A percentile compares a stretch with the other conserved stretches of the same genome.
These are phyloP conservation scores for Aradus depressus DNA, from an alignment of 2,888 invertebrate species.

Conservation along the genomic window DNA sequence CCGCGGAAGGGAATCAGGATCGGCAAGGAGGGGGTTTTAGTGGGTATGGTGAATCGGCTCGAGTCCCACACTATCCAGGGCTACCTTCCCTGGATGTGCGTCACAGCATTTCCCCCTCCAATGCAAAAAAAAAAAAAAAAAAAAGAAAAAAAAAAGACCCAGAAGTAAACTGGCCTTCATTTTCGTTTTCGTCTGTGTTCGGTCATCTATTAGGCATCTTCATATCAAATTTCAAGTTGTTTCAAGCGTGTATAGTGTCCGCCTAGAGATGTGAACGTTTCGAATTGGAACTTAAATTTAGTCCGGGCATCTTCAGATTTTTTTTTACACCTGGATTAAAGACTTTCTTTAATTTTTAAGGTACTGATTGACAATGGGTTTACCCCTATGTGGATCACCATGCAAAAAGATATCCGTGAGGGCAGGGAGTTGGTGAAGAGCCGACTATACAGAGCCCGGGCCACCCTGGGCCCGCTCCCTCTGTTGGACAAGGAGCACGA, in stretches of 20 bases:
- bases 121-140: too few relatives aligned
- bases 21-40: too few relatives aligned
- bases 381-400: constrained; percentile 78
- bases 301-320: not conserved
- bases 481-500: constrained; percentile 41
- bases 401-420: constrained; percentile 72
- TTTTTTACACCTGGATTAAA: not conserved
- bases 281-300: not conserved
- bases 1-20: too few relatives aligned
- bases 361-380: constrained; percentile 80
- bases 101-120: too few relatives aligned
- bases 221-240: too few relatives aligned
- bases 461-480: constrained; percentile 49
- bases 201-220: not conserved
- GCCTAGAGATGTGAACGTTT: not conserved
- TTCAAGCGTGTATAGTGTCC: too few relatives aligned
- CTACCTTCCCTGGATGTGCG: too few relatives aligned
- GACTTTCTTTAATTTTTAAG: constrained; percentile 35
- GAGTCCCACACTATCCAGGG: too few relatives aligned
- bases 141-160: too few relatives aligned
- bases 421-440: constrained; percentile 48
- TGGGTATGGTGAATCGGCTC: too few relatives aligned
- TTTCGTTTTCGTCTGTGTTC: not conserved
- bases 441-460: constrained; percentile 46
- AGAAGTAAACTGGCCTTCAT: too few relatives aligned